phyloP scores from a whole-genome alignment of 2,797 vertebrate species.

The Syngnathus rostellatus region DNA sequence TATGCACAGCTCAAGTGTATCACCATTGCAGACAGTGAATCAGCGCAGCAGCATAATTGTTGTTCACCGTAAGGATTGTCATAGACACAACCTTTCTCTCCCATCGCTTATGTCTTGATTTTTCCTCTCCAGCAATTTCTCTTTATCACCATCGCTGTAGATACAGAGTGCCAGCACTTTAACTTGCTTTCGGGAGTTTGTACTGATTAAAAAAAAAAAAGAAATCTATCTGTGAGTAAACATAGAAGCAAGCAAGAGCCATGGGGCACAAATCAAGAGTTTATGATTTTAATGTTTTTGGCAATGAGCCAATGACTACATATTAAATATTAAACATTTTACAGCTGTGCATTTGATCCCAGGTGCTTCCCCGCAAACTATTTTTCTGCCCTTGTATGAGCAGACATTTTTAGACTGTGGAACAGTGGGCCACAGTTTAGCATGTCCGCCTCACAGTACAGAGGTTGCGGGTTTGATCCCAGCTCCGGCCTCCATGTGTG shows the following conservation, averaged over 20 bases:
- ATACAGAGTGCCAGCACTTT: not conserved
- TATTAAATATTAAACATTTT: not conserved
- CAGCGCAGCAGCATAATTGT: not conserved
- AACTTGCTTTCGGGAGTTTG: slow-evolving; percentile 10
- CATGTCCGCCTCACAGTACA: too few relatives aligned
- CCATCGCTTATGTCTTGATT: not conserved
- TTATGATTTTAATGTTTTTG: not conserved
- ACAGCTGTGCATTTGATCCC: not conserved
- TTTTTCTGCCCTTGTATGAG: not conserved
- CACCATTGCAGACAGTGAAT: not conserved
- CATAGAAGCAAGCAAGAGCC: not conserved
- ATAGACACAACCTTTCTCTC: too few relatives aligned
- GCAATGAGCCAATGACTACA: not conserved
- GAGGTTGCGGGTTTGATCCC: too few relatives aligned
- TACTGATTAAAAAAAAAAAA: not conserved
- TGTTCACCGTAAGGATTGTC: not conserved
- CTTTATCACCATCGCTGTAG: not conserved
- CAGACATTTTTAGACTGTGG: not conserved
- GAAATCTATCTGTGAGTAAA: too few relatives aligned
- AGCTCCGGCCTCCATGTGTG: too few relatives aligned
- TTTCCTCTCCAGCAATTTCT: not conserved
- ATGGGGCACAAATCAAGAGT: not conserved
- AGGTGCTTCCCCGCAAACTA: not conserved
- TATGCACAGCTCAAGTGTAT: not conserved
- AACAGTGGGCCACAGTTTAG: too few relatives aligned